Conservation (phyloP, 2,888 invertebrate species). For the Trachelus troglodyta region DNA sequence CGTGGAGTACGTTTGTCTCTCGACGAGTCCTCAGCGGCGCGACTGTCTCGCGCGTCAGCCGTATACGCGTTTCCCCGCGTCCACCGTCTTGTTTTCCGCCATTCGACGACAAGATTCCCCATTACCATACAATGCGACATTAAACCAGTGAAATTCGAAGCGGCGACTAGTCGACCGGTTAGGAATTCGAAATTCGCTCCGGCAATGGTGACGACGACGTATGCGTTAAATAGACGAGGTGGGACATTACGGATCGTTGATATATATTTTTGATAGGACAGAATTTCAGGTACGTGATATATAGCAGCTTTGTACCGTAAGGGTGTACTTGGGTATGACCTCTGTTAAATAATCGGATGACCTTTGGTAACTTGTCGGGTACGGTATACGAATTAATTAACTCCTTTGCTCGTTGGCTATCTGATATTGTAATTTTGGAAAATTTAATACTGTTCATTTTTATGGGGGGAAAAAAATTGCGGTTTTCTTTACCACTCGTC, state of each 20-base stretch:
- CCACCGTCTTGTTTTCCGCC: not conserved
- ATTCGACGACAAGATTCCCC: not conserved
- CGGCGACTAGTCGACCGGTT: not conserved
- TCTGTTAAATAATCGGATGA: not conserved
- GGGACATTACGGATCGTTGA: not conserved
- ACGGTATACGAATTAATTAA: not conserved
- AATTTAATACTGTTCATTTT: not conserved
- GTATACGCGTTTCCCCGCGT: no score
- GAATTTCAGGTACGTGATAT: not conserved
- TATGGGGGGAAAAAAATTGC: not conserved
- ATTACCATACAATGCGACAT: not conserved
- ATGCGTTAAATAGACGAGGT: not conserved
- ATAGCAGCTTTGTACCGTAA: not conserved
- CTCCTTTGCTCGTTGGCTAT: not conserved
- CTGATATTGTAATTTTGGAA: not conserved
- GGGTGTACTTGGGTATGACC: not conserved
- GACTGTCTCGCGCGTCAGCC: no score
- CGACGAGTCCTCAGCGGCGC: not conserved
- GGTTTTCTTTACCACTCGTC: not conserved
- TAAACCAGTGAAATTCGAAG: not conserved
- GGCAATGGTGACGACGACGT: not conserved
- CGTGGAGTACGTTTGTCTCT: slow-evolving; percentile 2
- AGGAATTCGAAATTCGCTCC: not conserved
- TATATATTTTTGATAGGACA: not conserved
- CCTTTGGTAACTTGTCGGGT: not conserved